Conservation (phyloP, 2,888 invertebrate genomes). For the Masnerella sp. region DNA sequence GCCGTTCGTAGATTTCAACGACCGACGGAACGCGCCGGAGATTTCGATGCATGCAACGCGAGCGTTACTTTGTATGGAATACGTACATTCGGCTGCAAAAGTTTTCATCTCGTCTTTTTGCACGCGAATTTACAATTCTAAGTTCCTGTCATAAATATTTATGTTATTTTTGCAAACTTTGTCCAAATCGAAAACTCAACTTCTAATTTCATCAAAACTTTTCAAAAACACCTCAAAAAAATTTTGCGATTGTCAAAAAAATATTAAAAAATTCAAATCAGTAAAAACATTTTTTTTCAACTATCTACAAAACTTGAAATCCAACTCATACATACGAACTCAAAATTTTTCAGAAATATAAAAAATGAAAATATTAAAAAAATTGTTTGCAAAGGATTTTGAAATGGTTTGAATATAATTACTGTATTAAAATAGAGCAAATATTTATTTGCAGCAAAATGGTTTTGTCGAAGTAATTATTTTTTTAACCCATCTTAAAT, state of each 20-base stretch:
- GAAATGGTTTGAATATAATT: neutral
- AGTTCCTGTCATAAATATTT: neutral
- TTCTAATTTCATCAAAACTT: too few relatives aligned
- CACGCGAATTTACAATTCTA: neutral
- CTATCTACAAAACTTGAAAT: too few relatives aligned
- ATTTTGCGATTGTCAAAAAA: too few relatives aligned
- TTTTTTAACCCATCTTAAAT: neutral
- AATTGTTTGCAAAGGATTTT: too few relatives aligned
- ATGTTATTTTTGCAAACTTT: neutral
- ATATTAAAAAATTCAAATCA: too few relatives aligned
- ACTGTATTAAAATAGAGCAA: neutral
- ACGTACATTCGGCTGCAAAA: conserved; percentile 41
- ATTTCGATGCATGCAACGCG: conserved; percentile 56
- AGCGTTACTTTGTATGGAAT: conserved; percentile 39
- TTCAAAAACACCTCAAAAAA: too few relatives aligned
- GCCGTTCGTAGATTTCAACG: conserved; percentile 56
- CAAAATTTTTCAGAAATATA: too few relatives aligned
- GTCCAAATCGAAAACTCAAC: too few relatives aligned
- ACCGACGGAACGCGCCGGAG: conserved; percentile 33
- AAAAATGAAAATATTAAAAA: too few relatives aligned
- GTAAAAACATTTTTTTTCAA: too few relatives aligned
- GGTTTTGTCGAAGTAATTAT: too few relatives aligned
- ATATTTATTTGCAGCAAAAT: neutral
- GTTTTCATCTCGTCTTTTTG: conserved; percentile 1
- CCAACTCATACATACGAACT: too few relatives aligned